Conservation (phyloP, 1,140 invertebrate genomes). For the Antheraea pernyi region DNA sequence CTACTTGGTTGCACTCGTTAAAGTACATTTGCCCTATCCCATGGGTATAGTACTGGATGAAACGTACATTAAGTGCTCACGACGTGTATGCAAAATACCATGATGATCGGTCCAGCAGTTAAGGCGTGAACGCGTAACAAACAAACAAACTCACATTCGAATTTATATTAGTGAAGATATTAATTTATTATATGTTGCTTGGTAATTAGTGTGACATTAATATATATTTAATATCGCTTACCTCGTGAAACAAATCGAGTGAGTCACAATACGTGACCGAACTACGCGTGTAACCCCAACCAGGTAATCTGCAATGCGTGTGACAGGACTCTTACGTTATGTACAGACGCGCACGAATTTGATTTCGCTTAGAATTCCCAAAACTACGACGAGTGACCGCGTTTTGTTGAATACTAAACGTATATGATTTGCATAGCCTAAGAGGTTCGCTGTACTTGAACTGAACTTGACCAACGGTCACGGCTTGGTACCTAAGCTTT, state of each 20-base stretch:
- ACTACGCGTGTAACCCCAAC: slow-evolving; percentile 32
- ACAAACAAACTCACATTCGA: no score
- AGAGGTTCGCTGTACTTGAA: background rate
- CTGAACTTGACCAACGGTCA: no score
- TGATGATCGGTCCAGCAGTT: no score
- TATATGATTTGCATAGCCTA: background rate
- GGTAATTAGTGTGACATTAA: background rate
- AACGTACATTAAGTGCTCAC: no score
- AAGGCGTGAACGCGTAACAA: no score
- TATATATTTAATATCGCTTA: slow-evolving; percentile 3
- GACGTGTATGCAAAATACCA: no score
- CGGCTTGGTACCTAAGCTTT: no score
- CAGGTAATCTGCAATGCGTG: slow-evolving; percentile 34
- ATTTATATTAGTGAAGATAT: no score
- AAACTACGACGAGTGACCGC: slow-evolving; percentile 19
- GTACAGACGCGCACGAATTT: slow-evolving; percentile 47
- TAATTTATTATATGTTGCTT: background rate
- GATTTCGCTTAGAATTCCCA: slow-evolving; percentile 48
- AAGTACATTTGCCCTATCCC: no score
- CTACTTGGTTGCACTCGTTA: no score
- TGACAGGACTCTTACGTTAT: slow-evolving; percentile 34
- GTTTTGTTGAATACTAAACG: background rate
- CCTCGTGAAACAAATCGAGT: slow-evolving; percentile 29
- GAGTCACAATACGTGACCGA: slow-evolving; percentile 66
- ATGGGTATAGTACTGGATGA: no score